Conservation (phyloP, 2,888 invertebrate genomes). For the Epicampocera succincta region DNA sequence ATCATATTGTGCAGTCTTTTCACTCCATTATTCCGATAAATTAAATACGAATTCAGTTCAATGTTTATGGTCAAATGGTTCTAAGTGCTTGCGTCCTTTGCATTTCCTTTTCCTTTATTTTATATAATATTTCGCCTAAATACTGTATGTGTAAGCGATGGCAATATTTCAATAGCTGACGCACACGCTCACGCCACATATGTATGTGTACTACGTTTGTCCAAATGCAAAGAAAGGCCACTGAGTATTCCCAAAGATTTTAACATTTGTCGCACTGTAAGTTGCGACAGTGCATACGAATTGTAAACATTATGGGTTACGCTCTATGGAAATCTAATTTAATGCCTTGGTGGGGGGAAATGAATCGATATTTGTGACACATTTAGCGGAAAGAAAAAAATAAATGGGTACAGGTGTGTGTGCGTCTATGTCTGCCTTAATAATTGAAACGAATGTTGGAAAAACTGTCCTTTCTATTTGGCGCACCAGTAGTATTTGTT, state of each 20-base stretch:
- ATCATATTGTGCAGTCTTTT: slow-evolving; percentile 54
- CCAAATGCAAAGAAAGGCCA: slow-evolving; percentile 8
- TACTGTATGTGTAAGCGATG: no score
- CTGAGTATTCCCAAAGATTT: slow-evolving; percentile 22
- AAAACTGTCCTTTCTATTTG: background rate
- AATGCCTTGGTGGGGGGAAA: slow-evolving; percentile 15
- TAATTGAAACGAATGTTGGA: background rate
- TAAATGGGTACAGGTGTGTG: no score
- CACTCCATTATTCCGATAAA: slow-evolving; percentile 77
- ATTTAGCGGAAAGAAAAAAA: background rate
- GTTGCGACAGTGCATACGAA: slow-evolving; percentile 27
- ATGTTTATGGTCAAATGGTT: slow-evolving; percentile 79
- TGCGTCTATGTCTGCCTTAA: background rate
- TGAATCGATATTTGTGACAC: slow-evolving; percentile 32
- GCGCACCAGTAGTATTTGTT: background rate
- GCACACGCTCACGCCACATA: no score
- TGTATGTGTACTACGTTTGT: no score
- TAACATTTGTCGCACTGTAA: slow-evolving; percentile 12
- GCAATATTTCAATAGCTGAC: no score
- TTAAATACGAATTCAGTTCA: slow-evolving; percentile 79
- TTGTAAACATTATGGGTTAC: slow-evolving; percentile 16
- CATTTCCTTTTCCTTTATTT: slow-evolving; percentile 42
- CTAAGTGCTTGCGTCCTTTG: slow-evolving; percentile 73
- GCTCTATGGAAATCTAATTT: slow-evolving; percentile 30
- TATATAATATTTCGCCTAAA: slow-evolving; percentile 7